Conservation (phyloP, 2,797 vertebrate genomes). For the Sebastes oblongus region DNA sequence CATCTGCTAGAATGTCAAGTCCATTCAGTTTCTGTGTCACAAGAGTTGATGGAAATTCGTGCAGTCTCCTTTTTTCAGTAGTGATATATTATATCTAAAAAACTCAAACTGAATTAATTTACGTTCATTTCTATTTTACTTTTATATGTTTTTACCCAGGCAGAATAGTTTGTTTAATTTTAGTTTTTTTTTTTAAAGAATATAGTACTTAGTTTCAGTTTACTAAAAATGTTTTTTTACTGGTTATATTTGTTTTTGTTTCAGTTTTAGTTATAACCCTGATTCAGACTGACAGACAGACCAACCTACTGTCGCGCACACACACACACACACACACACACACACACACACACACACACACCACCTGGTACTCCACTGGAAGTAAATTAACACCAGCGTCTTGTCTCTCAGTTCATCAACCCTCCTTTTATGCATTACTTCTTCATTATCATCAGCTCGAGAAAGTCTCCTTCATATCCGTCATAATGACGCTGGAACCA, state of each 20-base stretch:
- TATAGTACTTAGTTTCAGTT: too few species aligned
- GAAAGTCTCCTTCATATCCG: background rate
- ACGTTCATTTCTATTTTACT: too few species aligned
- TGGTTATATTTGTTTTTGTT: background rate
- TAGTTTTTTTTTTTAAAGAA: too few species aligned
- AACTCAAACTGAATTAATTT: too few species aligned
- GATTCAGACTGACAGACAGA: constrained; percentile 10
- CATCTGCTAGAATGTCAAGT: too few species aligned
- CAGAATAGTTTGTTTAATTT: too few species aligned
- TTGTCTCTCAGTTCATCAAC: constrained; percentile 1
- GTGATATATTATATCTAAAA: too few species aligned
- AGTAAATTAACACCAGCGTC: constrained; percentile 16
- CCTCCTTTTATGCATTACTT: constrained; percentile 1
- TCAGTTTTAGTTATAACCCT: background rate
- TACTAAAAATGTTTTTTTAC: too few species aligned
- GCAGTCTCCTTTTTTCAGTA: too few species aligned
- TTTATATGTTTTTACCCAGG: too few species aligned
- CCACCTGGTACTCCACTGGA: background rate
- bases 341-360: background rate
- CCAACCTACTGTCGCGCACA: background rate
- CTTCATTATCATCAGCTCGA: background rate
- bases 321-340: background rate
- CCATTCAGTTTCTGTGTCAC: too few species aligned
- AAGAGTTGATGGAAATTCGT: too few species aligned
- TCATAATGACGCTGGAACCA: background rate